A percentile compares a stretch with the other conserved stretches of the same genome.
These are phyloP conservation scores for Dasyornis broadbenti DNA, from an alignment of 2,113 vertebrate species.

Conservation along the genomic window DNA sequence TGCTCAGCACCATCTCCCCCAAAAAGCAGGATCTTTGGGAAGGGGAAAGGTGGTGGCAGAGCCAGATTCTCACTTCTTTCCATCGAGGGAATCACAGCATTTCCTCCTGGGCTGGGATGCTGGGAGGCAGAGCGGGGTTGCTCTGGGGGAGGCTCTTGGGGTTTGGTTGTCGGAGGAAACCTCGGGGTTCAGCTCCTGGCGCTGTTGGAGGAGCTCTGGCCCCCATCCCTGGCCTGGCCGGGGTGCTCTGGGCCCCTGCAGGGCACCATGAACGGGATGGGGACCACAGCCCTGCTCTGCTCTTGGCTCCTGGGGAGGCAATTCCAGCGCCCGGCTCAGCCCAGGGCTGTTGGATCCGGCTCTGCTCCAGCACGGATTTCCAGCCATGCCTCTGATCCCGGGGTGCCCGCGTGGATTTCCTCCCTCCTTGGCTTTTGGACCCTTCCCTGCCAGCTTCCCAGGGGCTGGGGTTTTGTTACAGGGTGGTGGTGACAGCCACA, in stretches of 20 bases:
- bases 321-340: neutral
- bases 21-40: neutral
- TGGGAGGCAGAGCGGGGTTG: neutral
- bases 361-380: neutral
- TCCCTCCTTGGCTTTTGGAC: neutral
- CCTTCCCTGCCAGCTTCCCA: neutral
- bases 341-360: fast-evolving
- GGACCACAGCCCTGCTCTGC: neutral
- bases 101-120: fast-evolving
- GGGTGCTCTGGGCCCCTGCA: fast-evolving
- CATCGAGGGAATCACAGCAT: fast-evolving
- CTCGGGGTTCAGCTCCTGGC: neutral
- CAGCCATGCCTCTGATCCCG: neutral
- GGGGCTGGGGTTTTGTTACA: neutral
- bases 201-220: neutral
- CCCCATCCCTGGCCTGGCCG: neutral
- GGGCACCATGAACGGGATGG: fast-evolving
- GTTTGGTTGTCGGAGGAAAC: neutral
- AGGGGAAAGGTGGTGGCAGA: neutral
- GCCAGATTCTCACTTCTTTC: neutral
- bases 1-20: neutral
- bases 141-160: fast-evolving
- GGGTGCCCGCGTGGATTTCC: neutral
- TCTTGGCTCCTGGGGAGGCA: neutral
- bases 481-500: neutral